Conservation (phyloP, 35 echinoderm and acorn worm species). For the Apostichopus parvimensis region DNA sequence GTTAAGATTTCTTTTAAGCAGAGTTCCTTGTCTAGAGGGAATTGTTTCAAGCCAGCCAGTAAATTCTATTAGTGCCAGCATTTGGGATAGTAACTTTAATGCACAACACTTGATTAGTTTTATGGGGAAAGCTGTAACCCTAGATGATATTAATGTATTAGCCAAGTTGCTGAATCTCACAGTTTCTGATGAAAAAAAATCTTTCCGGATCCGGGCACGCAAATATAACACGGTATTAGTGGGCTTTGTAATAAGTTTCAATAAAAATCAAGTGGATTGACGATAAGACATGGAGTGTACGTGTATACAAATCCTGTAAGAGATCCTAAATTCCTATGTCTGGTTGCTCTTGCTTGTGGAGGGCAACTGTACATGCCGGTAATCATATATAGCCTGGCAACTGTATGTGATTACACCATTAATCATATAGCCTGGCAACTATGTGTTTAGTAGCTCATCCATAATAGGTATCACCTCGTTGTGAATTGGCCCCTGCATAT, state of each 20-base stretch:
- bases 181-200: not conserved
- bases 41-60: slow-evolving; percentile 53
- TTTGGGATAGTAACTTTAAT: slow-evolving; percentile 41
- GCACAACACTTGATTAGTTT: slow-evolving; percentile 49
- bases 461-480: too few relatives aligned
- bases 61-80: slow-evolving; percentile 57
- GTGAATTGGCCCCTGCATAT: too few relatives aligned
- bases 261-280: not conserved
- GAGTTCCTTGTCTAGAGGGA: slow-evolving; percentile 38
- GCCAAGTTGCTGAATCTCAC: not conserved
- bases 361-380: too few relatives aligned
- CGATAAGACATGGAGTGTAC: too few relatives aligned
- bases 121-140: slow-evolving; percentile 45
- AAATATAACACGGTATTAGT: not conserved
- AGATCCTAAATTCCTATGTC: too few relatives aligned
- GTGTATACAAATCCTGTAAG: too few relatives aligned
- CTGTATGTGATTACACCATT: too few relatives aligned
- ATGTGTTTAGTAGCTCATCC: too few relatives aligned
- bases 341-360: too few relatives aligned
- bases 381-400: too few relatives aligned
- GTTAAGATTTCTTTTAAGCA: slow-evolving; percentile 26
- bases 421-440: too few relatives aligned
- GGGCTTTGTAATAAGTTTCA: not conserved
- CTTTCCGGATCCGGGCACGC: not conserved
- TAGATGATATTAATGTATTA: slow-evolving; percentile 58